Percentiles rank a stretch among this genome's conserved stretches.
Conservation (phyloP, 2,113 vertebrate species). For the Opisthocomus hoazin region DNA sequence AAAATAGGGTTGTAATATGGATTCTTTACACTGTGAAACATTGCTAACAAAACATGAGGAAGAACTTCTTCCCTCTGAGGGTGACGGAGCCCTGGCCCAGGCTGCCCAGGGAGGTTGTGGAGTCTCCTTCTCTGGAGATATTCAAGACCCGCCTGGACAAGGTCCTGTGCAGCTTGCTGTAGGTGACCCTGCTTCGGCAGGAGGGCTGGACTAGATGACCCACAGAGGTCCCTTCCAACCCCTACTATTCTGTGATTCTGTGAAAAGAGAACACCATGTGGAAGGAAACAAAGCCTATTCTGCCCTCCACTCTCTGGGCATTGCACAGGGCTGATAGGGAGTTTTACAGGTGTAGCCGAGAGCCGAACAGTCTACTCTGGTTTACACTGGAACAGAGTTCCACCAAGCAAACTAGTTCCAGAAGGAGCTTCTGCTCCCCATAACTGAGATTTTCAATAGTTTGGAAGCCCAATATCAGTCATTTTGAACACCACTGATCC, state of each 20-base stretch:
- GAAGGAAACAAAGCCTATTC: conserved; percentile 4
- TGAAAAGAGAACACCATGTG: background rate
- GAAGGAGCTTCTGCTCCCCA: background rate
- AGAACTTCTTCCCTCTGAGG: too few species aligned
- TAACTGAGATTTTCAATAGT: background rate
- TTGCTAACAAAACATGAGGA: background rate
- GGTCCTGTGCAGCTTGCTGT: too few species aligned
- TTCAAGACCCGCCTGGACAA: too few species aligned
- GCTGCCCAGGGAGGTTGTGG: too few species aligned
- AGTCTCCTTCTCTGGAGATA: too few species aligned
- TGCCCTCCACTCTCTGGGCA: background rate
- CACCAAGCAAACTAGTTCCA: background rate
- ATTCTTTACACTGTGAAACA: background rate
- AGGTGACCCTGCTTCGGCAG: too few species aligned
- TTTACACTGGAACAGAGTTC: background rate
- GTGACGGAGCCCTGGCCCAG: too few species aligned
- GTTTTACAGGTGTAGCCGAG: background rate
- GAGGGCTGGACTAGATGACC: too few species aligned
- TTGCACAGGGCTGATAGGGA: background rate
- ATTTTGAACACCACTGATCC: background rate
- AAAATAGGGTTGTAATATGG: background rate
- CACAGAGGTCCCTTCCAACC: too few species aligned
- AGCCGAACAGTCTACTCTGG: background rate
- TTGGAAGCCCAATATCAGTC: background rate
- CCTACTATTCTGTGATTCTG: too few species aligned